These are phyloP conservation scores for Aleiodes leptofemur DNA, from an alignment of 2,888 invertebrate species.

Conservation along the genomic window DNA sequence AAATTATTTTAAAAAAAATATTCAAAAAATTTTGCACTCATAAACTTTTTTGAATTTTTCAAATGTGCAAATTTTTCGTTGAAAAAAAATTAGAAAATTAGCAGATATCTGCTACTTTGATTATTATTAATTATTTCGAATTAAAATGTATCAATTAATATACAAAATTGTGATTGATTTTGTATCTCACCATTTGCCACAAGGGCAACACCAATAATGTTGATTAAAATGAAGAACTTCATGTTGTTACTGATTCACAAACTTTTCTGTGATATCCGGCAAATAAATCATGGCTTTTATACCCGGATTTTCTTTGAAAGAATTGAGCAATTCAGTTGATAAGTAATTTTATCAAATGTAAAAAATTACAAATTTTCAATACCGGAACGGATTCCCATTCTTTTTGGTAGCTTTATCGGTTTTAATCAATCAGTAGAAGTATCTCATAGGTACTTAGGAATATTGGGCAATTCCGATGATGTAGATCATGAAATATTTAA, in stretches of 20 bases:
- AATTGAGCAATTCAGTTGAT: background rate
- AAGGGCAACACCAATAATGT: conserved; percentile 4
- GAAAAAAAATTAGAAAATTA: too few relatives aligned
- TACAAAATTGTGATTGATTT: background rate
- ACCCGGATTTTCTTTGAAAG: background rate
- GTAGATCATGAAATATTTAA: background rate
- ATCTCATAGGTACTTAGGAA: background rate
- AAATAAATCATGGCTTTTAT: background rate
- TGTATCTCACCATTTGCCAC: background rate
- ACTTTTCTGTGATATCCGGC: background rate
- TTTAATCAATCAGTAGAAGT: background rate
- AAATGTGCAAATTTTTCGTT: too few relatives aligned
- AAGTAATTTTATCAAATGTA: background rate
- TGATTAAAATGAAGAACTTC: background rate
- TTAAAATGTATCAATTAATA: background rate
- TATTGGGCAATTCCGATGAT: background rate
- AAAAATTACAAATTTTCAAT: background rate
- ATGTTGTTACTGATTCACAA: background rate
- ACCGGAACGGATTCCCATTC: conserved; percentile 2
- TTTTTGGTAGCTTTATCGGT: background rate
- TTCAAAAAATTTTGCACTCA: too few relatives aligned
- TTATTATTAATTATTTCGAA: too few relatives aligned
- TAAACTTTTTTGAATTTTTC: too few relatives aligned
- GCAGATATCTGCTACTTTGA: too few relatives aligned
- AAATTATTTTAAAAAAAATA: too few relatives aligned